phyloP scores from a whole-genome alignment of 1,140 invertebrate genomes.

The Eurosta solidaginis region DNA sequence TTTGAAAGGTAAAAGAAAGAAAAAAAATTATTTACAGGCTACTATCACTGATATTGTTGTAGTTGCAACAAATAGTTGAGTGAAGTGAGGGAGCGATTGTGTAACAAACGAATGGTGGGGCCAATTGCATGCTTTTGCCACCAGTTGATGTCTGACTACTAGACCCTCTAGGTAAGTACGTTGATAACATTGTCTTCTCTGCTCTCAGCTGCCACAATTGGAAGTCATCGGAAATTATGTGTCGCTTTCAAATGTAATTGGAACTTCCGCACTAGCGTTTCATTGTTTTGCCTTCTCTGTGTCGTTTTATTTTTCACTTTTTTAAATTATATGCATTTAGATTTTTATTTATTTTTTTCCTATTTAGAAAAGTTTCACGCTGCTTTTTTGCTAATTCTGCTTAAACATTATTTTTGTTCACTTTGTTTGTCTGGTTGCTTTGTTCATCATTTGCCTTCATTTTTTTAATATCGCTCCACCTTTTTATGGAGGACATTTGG shows the following conservation, averaged over 20 bases:
- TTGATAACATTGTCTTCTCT: not conserved
- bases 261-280: constrained; percentile 17
- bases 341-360: not conserved
- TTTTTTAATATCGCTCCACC: not conserved
- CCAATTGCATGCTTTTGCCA: not conserved
- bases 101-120: too few species aligned
- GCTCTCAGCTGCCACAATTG: not conserved
- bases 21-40: not conserved
- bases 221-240: constrained; percentile 27
- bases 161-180: not conserved
- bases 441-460: not conserved
- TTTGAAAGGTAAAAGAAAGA: not conserved
- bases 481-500: not conserved
- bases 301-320: not conserved
- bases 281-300: not conserved
- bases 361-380: not conserved
- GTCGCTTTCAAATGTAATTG: constrained; percentile 28
- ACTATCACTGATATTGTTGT: not conserved
- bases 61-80: not conserved
- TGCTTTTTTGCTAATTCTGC: not conserved
- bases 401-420: not conserved
- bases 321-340: not conserved
- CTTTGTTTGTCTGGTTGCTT: not conserved
- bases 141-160: not conserved
- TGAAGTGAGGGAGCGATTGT: not conserved